phyloP scores from a whole-genome alignment of 2,888 invertebrate species.

The Agrotis exclamationis region DNA sequence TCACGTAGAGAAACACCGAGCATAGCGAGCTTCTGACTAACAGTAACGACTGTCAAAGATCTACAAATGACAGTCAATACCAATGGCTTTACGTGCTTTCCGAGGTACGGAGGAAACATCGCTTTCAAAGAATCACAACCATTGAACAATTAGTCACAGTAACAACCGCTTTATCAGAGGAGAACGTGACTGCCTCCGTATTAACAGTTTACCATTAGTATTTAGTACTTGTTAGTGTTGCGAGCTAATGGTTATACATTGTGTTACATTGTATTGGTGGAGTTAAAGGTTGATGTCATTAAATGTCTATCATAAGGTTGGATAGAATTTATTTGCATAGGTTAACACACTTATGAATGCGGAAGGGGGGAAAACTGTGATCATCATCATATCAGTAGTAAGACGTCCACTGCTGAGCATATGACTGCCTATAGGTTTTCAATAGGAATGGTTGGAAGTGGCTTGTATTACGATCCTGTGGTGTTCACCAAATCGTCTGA shows the following conservation, averaged over 20 bases:
- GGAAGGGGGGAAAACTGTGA: neutral
- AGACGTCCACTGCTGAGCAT: no score
- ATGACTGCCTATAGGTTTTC: no score
- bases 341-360: neutral
- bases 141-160: conserved; percentile 45
- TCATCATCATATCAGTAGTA: no score
- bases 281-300: conserved; percentile 19
- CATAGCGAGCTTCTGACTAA: no score
- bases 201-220: conserved; percentile 30
- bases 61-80: no score
- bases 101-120: no score
- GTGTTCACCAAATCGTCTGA: no score
- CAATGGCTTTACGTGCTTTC: no score
- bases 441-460: no score
- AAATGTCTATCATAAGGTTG: conserved; percentile 12
- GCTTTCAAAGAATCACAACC: conserved; percentile 10
- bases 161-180: conserved; percentile 16
- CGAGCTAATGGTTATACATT: conserved; percentile 31
- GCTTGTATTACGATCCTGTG: no score
- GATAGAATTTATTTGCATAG: neutral
- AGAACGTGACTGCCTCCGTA: conserved; percentile 47
- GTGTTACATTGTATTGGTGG: conserved; percentile 19
- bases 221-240: conserved; percentile 12
- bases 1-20: no score
- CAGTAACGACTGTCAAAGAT: no score